Base-by-base conservation (phyloP, 2,797 vertebrate species). In the Gorsachius magnificus region DNA sequence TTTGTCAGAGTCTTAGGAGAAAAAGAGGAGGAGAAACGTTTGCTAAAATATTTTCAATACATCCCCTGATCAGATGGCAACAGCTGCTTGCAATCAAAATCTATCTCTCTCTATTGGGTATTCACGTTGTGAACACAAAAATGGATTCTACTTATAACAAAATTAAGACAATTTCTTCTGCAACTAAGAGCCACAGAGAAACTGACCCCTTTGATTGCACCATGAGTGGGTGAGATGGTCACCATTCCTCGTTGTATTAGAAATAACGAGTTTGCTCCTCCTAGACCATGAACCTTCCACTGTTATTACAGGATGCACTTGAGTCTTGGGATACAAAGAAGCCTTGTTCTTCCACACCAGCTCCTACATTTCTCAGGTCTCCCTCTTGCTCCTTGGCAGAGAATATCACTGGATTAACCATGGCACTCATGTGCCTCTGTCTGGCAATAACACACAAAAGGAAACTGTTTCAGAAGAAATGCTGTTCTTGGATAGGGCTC, bases 41-140 rank as follows among this genome's bases (percentile, higher is more conserved):
- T 92, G 84, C 25, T 95, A 69, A 95, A 83, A 88, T 95, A 76
- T 90, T 96, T 95, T 85, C 54, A 57, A 61, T 86, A 78, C 29
- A 41, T 91, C 38, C 48, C 35, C 35, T 33, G 50, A 86, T 96
- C 79, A 86, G 43, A 90, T 87, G 65, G 82, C 72, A 93, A 96
- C 89, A 96, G 86, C 90, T 94, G 86, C 56, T 90, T 89, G 74
- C 66, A 86, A 57, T 89, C 82, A 91, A 85, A 94, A 83, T 57
- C 7, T 71, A 10, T 76, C 43, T 86, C 41, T 84, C 51, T 61
- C 18, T 83, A 36, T 45, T 43, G 64, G 21, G 11, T 60, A 28
- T 60, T 91, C 41, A 78, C 22, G 12, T 69, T 50, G 31, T 63
- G 58, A 93, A 61, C 66, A 64, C 13, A 82, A 36, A 83, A 94